These are phyloP conservation scores for Limenitis camilla DNA, from an alignment of 2,888 invertebrate species.

Conservation along the genomic window DNA sequence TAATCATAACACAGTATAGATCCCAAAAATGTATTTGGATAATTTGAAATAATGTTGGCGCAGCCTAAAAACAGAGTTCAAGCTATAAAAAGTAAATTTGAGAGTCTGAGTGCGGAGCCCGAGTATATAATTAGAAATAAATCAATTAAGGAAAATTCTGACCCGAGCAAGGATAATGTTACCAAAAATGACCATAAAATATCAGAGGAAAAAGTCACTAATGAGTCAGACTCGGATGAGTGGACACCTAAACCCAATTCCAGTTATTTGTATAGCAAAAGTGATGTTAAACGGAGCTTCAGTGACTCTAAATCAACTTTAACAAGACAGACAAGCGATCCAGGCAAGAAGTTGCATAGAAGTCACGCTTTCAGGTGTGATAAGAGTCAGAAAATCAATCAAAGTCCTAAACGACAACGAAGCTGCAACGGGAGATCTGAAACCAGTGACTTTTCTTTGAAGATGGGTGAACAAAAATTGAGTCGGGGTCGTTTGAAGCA, in stretches of 20 bases:
- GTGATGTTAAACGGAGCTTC: slow-evolving; percentile 43
- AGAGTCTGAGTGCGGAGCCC: slow-evolving; percentile 59
- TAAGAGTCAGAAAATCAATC: slow-evolving; percentile 50
- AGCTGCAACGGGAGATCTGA: slow-evolving; percentile 59
- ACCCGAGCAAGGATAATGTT: slow-evolving; percentile 3
- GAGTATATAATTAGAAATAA: slow-evolving; percentile 31
- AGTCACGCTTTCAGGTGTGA: slow-evolving; percentile 77
- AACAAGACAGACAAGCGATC: slow-evolving; percentile 65
- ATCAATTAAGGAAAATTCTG: slow-evolving; percentile 8
- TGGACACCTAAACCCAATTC: slow-evolving; percentile 43
- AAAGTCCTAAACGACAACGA: slow-evolving; percentile 52
- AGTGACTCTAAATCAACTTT: slow-evolving; percentile 51
- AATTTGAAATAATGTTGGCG: slow-evolving; percentile 62
- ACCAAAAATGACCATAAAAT: slow-evolving; percentile 11
- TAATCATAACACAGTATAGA: background rate
- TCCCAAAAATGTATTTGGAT: slow-evolving; percentile 45
- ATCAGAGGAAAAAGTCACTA: slow-evolving; percentile 9
- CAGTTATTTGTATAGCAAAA: slow-evolving; percentile 57
- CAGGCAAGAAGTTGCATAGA: slow-evolving; percentile 72
- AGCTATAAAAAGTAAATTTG: slow-evolving; percentile 78
- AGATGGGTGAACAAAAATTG: slow-evolving; percentile 54
- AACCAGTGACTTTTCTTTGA: slow-evolving; percentile 48
- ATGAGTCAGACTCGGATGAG: slow-evolving; percentile 21
- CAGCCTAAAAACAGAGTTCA: slow-evolving; percentile 74
- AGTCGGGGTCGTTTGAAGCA: slow-evolving; percentile 58